These are phyloP conservation scores for Takifugu ocellatus DNA, from an alignment of 2,797 vertebrate genomes.

Conservation along the genomic window DNA sequence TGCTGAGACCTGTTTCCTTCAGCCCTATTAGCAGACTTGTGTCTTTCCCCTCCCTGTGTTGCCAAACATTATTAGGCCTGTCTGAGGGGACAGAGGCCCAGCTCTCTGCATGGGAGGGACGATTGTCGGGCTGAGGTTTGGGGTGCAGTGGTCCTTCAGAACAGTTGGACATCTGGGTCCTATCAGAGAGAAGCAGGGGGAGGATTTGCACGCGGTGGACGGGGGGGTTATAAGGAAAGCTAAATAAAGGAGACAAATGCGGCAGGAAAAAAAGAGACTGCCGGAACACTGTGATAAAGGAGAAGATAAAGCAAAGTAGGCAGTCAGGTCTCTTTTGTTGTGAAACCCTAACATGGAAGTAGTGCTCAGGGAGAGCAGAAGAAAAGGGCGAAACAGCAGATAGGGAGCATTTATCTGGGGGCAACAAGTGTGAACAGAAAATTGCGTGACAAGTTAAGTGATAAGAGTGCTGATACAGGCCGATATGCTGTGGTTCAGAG, in stretches of 20 bases:
- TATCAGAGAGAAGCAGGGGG: conserved; percentile 45
- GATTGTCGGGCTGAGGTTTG: conserved; percentile 9
- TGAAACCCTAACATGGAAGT: conserved; percentile 47
- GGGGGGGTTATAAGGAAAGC: conserved; percentile 8
- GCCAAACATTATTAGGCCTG: conserved; percentile 27
- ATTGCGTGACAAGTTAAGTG: conserved; percentile 39
- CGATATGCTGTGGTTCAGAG: conserved; percentile 22
- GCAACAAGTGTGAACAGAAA: conserved; percentile 43
- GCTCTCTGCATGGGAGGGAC: conserved; percentile 10
- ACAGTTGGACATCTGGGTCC: conserved; percentile 63
- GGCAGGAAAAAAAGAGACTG: conserved; percentile 33
- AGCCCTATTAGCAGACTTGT: conserved; percentile 33
- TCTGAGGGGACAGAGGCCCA: conserved; percentile 41
- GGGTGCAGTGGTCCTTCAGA: conserved; percentile 31
- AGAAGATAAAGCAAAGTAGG: conserved; percentile 56
- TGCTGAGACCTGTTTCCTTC: conserved; percentile 38
- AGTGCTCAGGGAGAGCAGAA: conserved; percentile 19
- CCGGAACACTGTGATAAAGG: conserved; percentile 37
- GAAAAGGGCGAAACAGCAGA: conserved; percentile 33
- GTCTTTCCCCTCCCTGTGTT: conserved; percentile 16
- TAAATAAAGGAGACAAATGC: conserved; percentile 54
- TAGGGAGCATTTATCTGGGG: conserved; percentile 29
- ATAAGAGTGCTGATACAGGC: conserved; percentile 37
- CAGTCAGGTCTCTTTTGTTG: conserved; percentile 44
- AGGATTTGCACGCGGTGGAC: conserved; percentile 4